Evolutionary conservation across 2,888 invertebrate genomes (phyloP).

Genomic region (Callimorpha dominula): DNA sequence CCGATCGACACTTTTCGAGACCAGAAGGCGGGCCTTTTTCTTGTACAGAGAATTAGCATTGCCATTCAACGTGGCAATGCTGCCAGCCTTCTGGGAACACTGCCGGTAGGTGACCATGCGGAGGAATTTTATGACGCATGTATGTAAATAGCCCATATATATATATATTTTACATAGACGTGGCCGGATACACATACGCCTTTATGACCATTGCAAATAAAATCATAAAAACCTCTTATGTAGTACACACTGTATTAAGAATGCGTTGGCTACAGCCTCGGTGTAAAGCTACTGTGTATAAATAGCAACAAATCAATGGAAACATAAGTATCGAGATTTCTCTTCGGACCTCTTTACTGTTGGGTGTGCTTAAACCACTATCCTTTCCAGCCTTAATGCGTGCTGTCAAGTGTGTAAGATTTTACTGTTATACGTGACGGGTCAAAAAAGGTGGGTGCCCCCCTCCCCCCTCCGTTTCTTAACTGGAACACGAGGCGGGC

Average conservation of each 20-base stretch:
- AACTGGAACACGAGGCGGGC: conserved; percentile 97
- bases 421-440: not conserved
- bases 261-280: conserved; percentile 28
- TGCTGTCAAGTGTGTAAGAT: not conserved
- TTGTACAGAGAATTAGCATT: no score
- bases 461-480: conserved; percentile 88
- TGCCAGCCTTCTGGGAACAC: no score
- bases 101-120: no score
- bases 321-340: conserved; percentile 19
- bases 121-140: no score
- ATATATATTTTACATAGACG: no score
- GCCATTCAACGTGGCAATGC: no score
- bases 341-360: not conserved
- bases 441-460: conserved; percentile 75
- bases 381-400: not conserved
- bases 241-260: conserved; percentile 45
- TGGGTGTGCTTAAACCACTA: not conserved
- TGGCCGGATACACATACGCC: conserved; percentile 78
- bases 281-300: conserved; percentile 25
- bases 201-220: conserved; percentile 66
- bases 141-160: no score
- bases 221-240: conserved; percentile 52
- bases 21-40: no score
- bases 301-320: conserved; percentile 37
- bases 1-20: no score